Percentiles rank a stretch among this genome's conserved stretches.
Evolutionary conservation across 2,888 invertebrate species (phyloP).

Genomic region (Tenthredo scrophulariae): DNA sequence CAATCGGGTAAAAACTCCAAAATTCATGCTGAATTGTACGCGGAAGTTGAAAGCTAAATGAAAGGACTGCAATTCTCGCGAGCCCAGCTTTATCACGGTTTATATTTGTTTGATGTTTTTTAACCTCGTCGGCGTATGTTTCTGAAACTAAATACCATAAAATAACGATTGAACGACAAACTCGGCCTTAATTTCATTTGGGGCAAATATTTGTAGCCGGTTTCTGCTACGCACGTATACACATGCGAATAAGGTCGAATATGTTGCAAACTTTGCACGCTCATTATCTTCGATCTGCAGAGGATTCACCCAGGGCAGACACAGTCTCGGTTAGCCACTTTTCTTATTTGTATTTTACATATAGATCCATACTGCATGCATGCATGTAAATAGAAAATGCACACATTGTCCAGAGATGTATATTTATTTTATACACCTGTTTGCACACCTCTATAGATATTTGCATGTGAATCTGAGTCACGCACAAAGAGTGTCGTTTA

Average conservation of each 20-base stretch:
- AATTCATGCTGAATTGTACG: not conserved
- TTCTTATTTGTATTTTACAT: not conserved
- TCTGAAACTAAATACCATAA: conserved; percentile 33
- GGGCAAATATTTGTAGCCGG: conserved; percentile 42
- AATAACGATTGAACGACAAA: conserved; percentile 41
- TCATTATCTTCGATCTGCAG: not conserved
- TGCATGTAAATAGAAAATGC: not conserved
- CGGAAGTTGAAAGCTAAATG: not conserved
- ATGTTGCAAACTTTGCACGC: conserved; percentile 30
- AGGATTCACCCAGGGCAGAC: not conserved
- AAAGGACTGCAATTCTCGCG: not conserved
- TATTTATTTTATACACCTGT: not conserved
- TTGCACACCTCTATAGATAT: not conserved
- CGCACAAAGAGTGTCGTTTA: not conserved
- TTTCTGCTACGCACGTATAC: not conserved
- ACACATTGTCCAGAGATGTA: not conserved
- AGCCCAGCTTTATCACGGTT: conserved; percentile 9
- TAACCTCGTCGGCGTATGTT: conserved; percentile 35
- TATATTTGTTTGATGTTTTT: conserved; percentile 28
- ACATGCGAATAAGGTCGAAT: conserved; percentile 41
- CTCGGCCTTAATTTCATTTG: conserved; percentile 45
- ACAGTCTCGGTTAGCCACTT: not conserved
- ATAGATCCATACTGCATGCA: not conserved
- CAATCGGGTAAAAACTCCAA: not conserved
- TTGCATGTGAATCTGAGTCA: conserved; percentile 13